Conservation (phyloP, 2,888 invertebrate genomes). For the Drosophila melanosoma region DNA sequence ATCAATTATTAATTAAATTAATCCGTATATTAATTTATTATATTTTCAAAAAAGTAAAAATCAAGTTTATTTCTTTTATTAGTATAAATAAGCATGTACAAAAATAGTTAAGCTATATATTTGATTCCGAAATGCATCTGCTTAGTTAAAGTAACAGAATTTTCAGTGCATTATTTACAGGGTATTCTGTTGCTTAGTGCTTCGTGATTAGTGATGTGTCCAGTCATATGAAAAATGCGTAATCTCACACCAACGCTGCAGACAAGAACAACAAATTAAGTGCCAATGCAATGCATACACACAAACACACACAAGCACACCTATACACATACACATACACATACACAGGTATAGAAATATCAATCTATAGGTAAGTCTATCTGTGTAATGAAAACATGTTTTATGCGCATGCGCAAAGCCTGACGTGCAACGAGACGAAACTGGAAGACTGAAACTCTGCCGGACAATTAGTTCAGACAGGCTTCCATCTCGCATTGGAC, state of each 20-base stretch:
- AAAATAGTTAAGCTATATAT: neutral
- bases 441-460: slow-evolving; percentile 44
- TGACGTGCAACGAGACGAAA: slow-evolving; percentile 44
- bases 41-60: neutral
- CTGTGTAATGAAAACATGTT: slow-evolving; percentile 74
- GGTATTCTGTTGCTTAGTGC: slow-evolving; percentile 30
- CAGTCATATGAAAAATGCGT: slow-evolving; percentile 66
- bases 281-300: slow-evolving; percentile 60
- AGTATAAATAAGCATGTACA: neutral
- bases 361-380: slow-evolving; percentile 62
- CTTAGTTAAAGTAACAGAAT: neutral
- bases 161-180: neutral
- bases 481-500: slow-evolving; percentile 63
- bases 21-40: neutral
- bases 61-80: neutral
- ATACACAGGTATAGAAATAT: slow-evolving; percentile 49
- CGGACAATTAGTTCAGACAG: slow-evolving; percentile 77
- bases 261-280: slow-evolving; percentile 76
- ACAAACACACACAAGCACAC: slow-evolving; percentile 15
- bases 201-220: slow-evolving; percentile 22
- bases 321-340: slow-evolving; percentile 28
- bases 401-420: slow-evolving; percentile 70
- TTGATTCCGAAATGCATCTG: neutral
- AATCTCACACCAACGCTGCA: slow-evolving; percentile 69
- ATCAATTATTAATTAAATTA: too few species aligned